Conservation (phyloP, 2,797 vertebrate genomes). For the Cossypha dichroa region DNA sequence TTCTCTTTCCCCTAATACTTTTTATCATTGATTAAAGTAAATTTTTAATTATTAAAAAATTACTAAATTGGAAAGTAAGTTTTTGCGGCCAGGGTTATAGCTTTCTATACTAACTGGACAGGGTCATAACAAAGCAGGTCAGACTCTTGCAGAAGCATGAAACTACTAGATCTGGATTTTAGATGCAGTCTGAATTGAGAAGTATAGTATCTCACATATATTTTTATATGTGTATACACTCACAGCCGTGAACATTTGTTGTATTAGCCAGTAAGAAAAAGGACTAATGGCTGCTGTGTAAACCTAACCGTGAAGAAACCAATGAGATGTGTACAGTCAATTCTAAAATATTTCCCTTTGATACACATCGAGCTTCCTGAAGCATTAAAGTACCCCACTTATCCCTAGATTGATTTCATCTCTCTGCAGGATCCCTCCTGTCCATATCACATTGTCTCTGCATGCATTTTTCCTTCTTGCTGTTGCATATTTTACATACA, state of each 20-base stretch:
- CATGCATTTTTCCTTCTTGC: not conserved
- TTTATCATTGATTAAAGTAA: not conserved
- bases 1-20: not conserved
- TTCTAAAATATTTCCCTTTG: not conserved
- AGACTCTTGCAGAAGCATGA: not conserved
- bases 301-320: not conserved
- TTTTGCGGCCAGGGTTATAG: not conserved
- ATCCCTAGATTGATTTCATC: not conserved
- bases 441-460: not conserved
- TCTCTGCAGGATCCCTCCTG: not conserved
- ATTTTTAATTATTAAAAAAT: not conserved
- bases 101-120: not conserved
- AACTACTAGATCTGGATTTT: not conserved
- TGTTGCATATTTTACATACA: not conserved
- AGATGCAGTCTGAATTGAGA: not conserved
- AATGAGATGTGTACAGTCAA: not conserved
- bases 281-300: not conserved
- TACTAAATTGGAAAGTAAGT: not conserved
- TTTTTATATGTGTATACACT: not conserved
- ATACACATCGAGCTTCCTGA: not conserved
- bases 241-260: not conserved
- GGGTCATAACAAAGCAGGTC: not conserved
- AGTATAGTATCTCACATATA: not conserved
- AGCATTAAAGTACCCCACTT: not conserved
- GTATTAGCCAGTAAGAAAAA: not conserved